Evolutionary conservation across 1,140 invertebrate genomes (phyloP).

Genomic region (Vollenhovia emeryi): DNA sequence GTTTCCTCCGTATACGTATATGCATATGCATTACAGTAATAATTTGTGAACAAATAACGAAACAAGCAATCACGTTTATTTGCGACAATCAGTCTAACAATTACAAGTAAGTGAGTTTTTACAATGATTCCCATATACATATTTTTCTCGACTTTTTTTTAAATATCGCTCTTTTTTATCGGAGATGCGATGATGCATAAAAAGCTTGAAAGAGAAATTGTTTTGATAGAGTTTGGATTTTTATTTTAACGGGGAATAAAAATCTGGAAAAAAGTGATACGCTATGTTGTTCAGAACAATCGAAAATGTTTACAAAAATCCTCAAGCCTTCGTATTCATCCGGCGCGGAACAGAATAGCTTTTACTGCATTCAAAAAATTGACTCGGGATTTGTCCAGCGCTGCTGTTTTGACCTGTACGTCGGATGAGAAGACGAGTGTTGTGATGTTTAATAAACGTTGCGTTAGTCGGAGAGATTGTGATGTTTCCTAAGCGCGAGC

Average conservation of each 20-base stretch:
- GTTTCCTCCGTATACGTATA: background rate
- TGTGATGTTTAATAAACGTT: background rate
- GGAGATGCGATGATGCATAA: conserved; percentile 23
- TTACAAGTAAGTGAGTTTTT: background rate
- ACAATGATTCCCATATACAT: background rate
- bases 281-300: conserved; percentile 49
- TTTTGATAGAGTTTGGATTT: conserved; percentile 51
- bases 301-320: conserved; percentile 52
- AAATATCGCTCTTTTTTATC: conserved; percentile 3
- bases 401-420: background rate
- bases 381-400: background rate
- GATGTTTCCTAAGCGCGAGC: background rate
- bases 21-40: background rate
- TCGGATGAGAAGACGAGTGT: background rate
- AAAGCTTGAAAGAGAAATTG: conserved; percentile 49
- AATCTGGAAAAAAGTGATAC: conserved; percentile 51
- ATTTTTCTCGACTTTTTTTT: background rate
- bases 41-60: background rate
- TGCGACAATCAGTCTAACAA: background rate
- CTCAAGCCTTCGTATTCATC: conserved; percentile 29
- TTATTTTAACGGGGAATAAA: conserved; percentile 47
- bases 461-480: background rate
- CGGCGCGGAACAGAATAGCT: background rate
- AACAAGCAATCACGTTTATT: background rate
- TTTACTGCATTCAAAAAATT: conserved; percentile 34